phyloP scores from a whole-genome alignment of 2,797 vertebrate genomes.

The Sebastiscus albofasciatus region DNA sequence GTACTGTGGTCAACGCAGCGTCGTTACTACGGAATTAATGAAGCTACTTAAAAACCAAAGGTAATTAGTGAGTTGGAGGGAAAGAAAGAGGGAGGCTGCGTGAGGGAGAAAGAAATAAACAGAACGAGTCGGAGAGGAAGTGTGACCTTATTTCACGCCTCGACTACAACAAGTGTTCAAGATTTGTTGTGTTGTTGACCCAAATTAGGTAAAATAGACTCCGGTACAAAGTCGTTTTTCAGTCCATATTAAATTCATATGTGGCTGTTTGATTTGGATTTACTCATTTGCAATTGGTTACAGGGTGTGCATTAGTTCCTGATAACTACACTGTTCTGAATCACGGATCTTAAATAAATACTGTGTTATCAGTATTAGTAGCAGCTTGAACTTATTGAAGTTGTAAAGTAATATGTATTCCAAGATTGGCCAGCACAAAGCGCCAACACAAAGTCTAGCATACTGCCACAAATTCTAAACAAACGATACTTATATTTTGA shows the following conservation, averaged over 20 bases:
- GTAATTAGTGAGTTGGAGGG: slow-evolving; percentile 43
- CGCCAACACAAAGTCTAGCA: background rate
- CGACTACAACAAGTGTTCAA: background rate
- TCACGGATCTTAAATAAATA: background rate
- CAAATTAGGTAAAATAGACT: background rate
- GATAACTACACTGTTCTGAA: background rate
- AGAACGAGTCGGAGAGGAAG: background rate
- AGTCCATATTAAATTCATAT: background rate
- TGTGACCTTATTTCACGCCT: slow-evolving; percentile 18
- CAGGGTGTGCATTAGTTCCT: background rate
- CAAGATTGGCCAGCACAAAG: background rate
- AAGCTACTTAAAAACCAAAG: slow-evolving; percentile 51
- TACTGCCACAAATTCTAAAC: background rate
- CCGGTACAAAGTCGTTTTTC: background rate
- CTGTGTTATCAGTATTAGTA: background rate
- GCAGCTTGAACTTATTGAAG: background rate
- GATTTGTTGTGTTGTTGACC: background rate
- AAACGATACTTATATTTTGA: background rate
- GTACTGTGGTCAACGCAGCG: slow-evolving; percentile 37
- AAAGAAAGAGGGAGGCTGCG: background rate
- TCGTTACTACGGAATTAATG: slow-evolving; percentile 51
- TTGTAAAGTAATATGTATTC: background rate
- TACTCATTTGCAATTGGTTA: background rate
- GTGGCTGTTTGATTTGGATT: background rate
- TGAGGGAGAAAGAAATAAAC: background rate